Evolutionary conservation across 2,888 invertebrate species (phyloP).

Genomic region (Strigamia maritima): DNA sequence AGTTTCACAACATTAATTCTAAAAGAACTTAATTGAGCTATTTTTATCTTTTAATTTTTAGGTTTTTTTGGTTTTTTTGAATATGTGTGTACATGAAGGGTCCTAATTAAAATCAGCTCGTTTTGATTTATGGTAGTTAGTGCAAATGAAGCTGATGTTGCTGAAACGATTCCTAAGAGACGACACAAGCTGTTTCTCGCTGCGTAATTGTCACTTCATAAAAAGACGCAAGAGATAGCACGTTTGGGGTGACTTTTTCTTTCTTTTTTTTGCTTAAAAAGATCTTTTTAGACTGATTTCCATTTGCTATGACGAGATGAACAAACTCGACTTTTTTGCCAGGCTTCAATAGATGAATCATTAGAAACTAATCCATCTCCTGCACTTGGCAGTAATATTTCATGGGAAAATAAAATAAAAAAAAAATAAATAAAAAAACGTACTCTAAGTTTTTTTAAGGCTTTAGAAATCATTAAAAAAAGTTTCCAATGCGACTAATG

Average conservation of each 20-base stretch:
- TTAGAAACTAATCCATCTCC: conserved; percentile 10
- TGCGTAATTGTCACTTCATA: conserved; percentile 15
- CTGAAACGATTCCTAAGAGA: background rate
- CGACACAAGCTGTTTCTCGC: conserved; percentile 6
- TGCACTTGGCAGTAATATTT: conserved; percentile 15
- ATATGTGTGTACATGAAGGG: background rate
- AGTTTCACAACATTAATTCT: no score
- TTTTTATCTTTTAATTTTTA: background rate
- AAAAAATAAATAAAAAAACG: background rate
- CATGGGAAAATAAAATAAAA: background rate
- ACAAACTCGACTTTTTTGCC: background rate
- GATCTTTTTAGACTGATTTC: background rate
- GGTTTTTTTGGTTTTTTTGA: background rate
- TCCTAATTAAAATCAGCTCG: background rate
- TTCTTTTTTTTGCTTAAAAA: background rate
- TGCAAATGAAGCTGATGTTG: background rate
- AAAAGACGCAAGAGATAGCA: conserved; percentile 6
- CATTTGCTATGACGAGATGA: background rate
- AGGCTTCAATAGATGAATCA: background rate
- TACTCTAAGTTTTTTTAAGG: background rate
- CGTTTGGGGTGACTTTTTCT: background rate
- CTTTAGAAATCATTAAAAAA: background rate
- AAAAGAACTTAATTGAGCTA: no score
- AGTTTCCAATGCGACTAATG: background rate
- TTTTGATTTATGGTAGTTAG: conserved; percentile 6